A percentile compares a stretch with the other conserved stretches of the same genome.
Conservation (phyloP, 2,113 vertebrate species). For the Forbesichthys papilliferus region DNA sequence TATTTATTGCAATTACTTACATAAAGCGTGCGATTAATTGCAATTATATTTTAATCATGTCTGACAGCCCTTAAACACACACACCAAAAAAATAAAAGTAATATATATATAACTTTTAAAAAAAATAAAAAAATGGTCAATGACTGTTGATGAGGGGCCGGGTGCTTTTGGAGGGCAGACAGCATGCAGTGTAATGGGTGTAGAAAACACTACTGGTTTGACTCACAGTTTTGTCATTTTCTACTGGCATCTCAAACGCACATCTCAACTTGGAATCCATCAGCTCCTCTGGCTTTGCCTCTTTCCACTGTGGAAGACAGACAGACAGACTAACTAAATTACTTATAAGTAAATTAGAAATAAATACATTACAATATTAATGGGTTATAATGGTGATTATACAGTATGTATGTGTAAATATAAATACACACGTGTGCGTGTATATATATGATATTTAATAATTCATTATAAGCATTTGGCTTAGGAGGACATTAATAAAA, state of each 20-base stretch:
- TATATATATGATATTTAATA: neutral
- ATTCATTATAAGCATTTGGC: neutral
- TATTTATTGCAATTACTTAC: too few relatives aligned
- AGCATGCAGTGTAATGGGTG: neutral
- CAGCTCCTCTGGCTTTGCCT: conserved; percentile 93
- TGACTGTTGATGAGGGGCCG: neutral
- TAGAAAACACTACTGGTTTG: neutral
- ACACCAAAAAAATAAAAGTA: too few relatives aligned
- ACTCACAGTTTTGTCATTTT: conserved; percentile 92
- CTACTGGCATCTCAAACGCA: conserved; percentile 91
- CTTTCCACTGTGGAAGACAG: conserved; percentile 86
- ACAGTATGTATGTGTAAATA: neutral
- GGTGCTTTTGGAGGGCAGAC: neutral
- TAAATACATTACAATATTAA: too few relatives aligned
- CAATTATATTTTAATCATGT: too few relatives aligned
- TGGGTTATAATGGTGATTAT: neutral
- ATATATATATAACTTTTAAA: too few relatives aligned
- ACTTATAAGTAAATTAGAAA: neutral
- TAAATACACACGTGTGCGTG: too few relatives aligned
- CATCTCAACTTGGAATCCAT: conserved; percentile 99
- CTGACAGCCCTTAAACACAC: too few relatives aligned
- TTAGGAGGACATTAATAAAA: neutral
- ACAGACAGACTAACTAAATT: neutral
- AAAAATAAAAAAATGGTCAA: neutral
- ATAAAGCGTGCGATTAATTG: too few relatives aligned